These are phyloP conservation scores for Epinotia bilunana DNA, from an alignment of 2,888 invertebrate genomes.

Conservation along the genomic window DNA sequence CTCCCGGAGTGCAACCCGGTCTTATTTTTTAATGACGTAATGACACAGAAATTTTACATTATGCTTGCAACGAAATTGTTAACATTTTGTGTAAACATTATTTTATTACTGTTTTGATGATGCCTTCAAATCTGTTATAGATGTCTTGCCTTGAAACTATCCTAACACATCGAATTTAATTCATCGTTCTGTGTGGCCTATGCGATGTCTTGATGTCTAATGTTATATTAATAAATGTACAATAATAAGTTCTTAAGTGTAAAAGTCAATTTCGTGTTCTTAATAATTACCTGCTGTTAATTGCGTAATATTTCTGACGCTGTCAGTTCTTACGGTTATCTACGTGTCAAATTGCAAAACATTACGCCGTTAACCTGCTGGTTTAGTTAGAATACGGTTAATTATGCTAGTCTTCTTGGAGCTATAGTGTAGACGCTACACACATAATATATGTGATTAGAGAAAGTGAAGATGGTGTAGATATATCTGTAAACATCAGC, in stretches of 20 bases:
- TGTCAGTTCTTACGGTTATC: background rate
- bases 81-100: no score
- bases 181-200: slow-evolving; percentile 57
- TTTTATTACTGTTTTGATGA: background rate
- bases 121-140: slow-evolving; percentile 2
- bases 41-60: background rate
- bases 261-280: slow-evolving; percentile 19
- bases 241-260: slow-evolving; percentile 1
- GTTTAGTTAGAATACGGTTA: background rate
- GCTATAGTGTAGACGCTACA: background rate
- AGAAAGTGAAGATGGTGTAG: no score
- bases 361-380: background rate
- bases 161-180: slow-evolving; percentile 56
- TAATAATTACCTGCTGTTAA: background rate
- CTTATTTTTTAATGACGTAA: no score
- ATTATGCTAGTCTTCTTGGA: slow-evolving; percentile 16
- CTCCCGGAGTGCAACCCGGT: no score
- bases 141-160: slow-evolving; percentile 9
- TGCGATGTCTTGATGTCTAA: slow-evolving; percentile 51
- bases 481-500: no score
- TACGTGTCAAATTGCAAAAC: background rate
- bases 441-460: background rate
- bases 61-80: background rate
- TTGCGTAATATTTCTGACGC: background rate
- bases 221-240: slow-evolving; percentile 30